phyloP scores from a whole-genome alignment of 1,140 invertebrate genomes.

The Euwallacea similis region DNA sequence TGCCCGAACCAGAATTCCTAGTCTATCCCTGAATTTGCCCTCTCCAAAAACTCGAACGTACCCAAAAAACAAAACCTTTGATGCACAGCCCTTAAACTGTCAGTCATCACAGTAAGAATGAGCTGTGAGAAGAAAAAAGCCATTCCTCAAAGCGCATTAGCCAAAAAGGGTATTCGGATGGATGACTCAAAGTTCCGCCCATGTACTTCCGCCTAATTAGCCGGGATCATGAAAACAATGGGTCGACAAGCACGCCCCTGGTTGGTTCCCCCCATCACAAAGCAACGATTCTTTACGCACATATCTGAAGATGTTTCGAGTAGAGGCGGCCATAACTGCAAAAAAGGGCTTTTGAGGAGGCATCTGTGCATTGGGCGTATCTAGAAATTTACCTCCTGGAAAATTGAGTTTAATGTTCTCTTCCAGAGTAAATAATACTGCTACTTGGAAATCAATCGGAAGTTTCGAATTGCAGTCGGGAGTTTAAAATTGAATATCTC shows the following conservation, averaged over 20 bases:
- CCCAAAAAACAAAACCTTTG: too few species aligned
- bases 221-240: slow-evolving; percentile 28
- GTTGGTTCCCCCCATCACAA: slow-evolving; percentile 13
- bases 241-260: slow-evolving; percentile 5
- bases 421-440: neutral
- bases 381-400: too few species aligned
- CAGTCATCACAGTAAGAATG: too few species aligned
- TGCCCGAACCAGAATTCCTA: too few species aligned
- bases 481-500: slow-evolving; percentile 1
- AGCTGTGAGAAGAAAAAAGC: too few species aligned
- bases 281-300: slow-evolving; percentile 21
- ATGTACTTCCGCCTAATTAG: slow-evolving; percentile 37
- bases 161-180: slow-evolving; percentile 26
- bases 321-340: neutral
- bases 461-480: slow-evolving; percentile 1
- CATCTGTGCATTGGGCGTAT: too few species aligned
- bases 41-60: too few species aligned
- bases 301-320: slow-evolving; percentile 19
- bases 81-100: too few species aligned
- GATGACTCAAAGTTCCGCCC: slow-evolving; percentile 36
- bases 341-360: too few species aligned
- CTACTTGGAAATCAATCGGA: neutral
- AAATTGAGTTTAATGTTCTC: too few species aligned
- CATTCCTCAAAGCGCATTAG: slow-evolving; percentile 4
- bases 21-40: too few species aligned